These are phyloP conservation scores for Amblyjoppa proteus DNA, from an alignment of 2,888 invertebrate species.

Conservation along the genomic window DNA sequence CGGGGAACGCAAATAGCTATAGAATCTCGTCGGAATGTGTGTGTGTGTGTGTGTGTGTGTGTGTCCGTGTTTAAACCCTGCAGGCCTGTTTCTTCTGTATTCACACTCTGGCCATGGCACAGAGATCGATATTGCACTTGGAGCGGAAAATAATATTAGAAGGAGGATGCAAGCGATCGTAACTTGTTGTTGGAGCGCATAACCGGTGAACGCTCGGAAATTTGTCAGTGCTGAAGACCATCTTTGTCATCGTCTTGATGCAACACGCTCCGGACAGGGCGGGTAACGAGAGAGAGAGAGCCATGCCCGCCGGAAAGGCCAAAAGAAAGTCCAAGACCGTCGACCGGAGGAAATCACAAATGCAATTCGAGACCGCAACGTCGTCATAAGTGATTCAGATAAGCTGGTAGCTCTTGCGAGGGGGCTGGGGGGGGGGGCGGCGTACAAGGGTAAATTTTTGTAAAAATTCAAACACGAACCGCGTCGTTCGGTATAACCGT, in stretches of 20 bases:
- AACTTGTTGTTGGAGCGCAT: slow-evolving; percentile 57
- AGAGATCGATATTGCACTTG: slow-evolving; percentile 69
- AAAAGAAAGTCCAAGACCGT: slow-evolving; percentile 42
- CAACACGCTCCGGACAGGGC: slow-evolving; percentile 42
- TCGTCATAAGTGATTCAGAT: slow-evolving; percentile 49
- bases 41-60: background rate
- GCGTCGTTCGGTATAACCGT: slow-evolving; percentile 6
- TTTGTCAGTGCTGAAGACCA: slow-evolving; percentile 65
- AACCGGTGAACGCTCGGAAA: slow-evolving; percentile 56
- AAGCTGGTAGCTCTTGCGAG: slow-evolving; percentile 37
- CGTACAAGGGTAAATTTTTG: slow-evolving; percentile 15
- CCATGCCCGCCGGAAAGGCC: slow-evolving; percentile 7
- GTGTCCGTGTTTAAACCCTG: slow-evolving; percentile 21
- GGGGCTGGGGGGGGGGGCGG: too few relatives aligned
- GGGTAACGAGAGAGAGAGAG: slow-evolving; percentile 54
- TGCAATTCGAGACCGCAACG: slow-evolving; percentile 34
- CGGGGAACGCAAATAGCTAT: slow-evolving; percentile 58
- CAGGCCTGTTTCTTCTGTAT: slow-evolving; percentile 49
- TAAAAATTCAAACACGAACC: slow-evolving; percentile 35
- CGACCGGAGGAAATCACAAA: slow-evolving; percentile 40
- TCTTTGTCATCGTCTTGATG: slow-evolving; percentile 58
- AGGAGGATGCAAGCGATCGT: slow-evolving; percentile 46
- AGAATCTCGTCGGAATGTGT: slow-evolving; percentile 29
- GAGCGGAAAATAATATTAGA: slow-evolving; percentile 69
- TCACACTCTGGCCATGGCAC: slow-evolving; percentile 9